These are phyloP conservation scores for Gymnopithys bicolor DNA, from an alignment of 2,797 vertebrate genomes.

Conservation along the genomic window DNA sequence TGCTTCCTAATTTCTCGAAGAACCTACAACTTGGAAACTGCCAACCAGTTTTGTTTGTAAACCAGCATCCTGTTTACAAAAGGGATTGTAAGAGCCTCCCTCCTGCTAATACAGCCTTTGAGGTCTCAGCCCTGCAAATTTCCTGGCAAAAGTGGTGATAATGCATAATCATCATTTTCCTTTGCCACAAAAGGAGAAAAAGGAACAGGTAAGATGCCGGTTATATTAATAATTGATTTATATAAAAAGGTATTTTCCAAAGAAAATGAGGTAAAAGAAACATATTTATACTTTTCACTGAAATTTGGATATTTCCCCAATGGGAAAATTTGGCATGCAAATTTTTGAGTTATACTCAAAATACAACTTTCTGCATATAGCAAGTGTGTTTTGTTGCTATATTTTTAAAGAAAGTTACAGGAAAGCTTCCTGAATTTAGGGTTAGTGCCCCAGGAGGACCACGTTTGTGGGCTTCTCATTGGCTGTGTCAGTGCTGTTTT, in stretches of 20 bases:
- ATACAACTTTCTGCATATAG: not conserved
- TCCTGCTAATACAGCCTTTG: not conserved
- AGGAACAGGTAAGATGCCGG: not conserved
- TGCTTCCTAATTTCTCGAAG: not conserved
- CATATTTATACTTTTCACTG: not conserved
- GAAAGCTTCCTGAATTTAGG: not conserved
- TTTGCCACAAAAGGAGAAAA: not conserved
- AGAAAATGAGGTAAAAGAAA: not conserved
- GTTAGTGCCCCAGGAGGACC: not conserved
- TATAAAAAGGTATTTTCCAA: not conserved
- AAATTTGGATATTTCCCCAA: not conserved
- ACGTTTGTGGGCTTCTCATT: fast-evolving
- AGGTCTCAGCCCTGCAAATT: not conserved
- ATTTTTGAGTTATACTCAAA: not conserved
- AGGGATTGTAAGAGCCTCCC: not conserved
- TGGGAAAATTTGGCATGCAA: not conserved
- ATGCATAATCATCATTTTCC: not conserved
- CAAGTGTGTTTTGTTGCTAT: fast-evolving
- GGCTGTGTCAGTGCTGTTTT: not conserved
- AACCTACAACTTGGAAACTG: not conserved
- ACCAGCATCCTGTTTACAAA: not conserved
- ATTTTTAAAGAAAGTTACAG: not conserved
- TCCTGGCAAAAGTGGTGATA: not conserved
- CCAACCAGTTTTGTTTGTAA: not conserved
- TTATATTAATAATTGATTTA: not conserved